phyloP scores from a whole-genome alignment of 2,113 vertebrate genomes.

The Bubalus kerabau region DNA sequence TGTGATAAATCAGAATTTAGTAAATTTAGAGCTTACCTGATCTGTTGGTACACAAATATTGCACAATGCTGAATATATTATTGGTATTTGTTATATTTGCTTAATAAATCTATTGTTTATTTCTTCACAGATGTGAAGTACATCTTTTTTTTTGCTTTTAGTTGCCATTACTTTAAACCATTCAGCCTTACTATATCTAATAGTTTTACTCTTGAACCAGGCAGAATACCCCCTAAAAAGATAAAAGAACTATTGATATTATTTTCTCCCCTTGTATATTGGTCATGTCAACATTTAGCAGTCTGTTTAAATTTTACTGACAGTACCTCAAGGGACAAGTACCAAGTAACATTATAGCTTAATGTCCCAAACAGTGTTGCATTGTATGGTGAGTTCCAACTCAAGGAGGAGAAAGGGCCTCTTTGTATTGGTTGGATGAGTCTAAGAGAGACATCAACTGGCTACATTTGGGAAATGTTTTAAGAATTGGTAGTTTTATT shows the following conservation, averaged over 20 bases:
- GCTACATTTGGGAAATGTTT: background rate
- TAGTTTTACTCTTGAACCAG: background rate
- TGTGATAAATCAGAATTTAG: background rate
- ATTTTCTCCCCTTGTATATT: background rate
- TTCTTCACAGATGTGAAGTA: background rate
- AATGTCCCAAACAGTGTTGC: background rate
- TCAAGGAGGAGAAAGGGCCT: background rate
- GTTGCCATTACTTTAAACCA: background rate
- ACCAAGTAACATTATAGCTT: background rate
- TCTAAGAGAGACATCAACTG: conserved; percentile 69
- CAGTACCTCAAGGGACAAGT: background rate
- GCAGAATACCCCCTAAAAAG: background rate
- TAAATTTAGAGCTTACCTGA: background rate
- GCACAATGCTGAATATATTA: background rate
- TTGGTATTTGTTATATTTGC: background rate
- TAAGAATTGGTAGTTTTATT: background rate
- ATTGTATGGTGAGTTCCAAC: background rate
- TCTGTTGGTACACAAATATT: background rate
- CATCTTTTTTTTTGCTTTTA: background rate
- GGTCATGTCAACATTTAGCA: conserved; percentile 11
- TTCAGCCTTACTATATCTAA: background rate
- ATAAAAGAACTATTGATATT: background rate
- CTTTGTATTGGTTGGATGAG: background rate
- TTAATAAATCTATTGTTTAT: background rate
- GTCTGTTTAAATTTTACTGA: background rate